Conservation (phyloP, 2,888 invertebrate genomes). For the Limnephilus auricula region DNA sequence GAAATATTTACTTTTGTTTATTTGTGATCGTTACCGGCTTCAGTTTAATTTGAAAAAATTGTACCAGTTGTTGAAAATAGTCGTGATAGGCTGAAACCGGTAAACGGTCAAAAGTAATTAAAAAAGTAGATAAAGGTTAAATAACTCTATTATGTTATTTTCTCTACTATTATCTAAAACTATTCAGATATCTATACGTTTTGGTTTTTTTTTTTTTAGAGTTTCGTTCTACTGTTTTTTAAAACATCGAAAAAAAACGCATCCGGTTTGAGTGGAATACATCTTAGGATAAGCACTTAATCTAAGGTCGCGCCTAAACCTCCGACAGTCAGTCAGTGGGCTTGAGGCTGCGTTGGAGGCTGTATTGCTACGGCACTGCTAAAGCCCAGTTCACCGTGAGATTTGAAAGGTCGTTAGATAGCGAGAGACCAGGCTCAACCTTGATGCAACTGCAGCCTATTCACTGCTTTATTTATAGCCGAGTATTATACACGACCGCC, state of each 20-base stretch:
- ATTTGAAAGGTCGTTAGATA: slow-evolving; percentile 31
- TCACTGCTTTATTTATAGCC: not conserved
- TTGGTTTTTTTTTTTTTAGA: no score
- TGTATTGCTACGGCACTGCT: not conserved
- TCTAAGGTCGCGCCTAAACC: not conserved
- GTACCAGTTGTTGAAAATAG: no score
- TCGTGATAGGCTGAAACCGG: no score
- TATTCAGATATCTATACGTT: not conserved
- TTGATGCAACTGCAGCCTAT: slow-evolving; percentile 12
- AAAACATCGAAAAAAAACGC: not conserved
- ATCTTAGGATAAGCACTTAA: not conserved
- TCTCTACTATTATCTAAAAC: not conserved
- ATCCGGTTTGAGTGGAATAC: not conserved
- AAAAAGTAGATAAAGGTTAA: no score
- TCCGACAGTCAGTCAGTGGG: not conserved
- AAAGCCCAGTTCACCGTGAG: slow-evolving; percentile 17
- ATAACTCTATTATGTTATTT: no score
- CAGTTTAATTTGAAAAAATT: no score
- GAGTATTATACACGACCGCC: not conserved
- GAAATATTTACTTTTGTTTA: no score
- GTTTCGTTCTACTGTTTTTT: not conserved
- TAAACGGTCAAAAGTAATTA: no score
- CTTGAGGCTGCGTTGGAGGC: slow-evolving; percentile 5
- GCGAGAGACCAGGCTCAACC: slow-evolving; percentile 18
- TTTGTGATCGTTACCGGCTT: no score